Percentiles rank a stretch among this genome's conserved stretches.
Conservation (phyloP, 37 sponge, comb jelly and placozoan species). For the Cliona cf. orientalis region DNA sequence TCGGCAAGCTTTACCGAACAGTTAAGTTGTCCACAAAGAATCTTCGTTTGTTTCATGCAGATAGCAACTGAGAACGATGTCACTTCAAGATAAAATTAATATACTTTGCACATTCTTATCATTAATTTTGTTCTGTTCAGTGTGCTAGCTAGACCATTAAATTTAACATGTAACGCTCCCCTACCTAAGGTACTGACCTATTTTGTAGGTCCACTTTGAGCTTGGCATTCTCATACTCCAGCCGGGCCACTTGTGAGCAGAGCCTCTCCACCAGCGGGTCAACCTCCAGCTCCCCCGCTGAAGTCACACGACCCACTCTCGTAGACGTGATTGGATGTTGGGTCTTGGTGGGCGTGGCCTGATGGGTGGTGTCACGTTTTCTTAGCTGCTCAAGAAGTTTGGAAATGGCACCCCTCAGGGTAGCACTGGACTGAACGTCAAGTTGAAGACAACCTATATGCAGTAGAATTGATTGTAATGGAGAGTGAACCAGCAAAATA, state of each 20-base stretch:
- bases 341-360: background rate
- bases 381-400: conserved; percentile 1
- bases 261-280: background rate
- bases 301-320: background rate
- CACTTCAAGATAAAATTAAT: too few species aligned
- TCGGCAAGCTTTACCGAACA: too few species aligned
- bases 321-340: background rate
- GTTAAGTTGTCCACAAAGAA: too few species aligned
- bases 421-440: background rate
- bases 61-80: too few species aligned
- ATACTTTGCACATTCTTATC: too few species aligned
- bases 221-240: conserved; percentile 54
- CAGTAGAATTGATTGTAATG: background rate
- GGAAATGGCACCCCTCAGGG: background rate
- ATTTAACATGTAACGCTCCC: background rate
- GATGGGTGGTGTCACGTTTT: background rate
- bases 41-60: too few species aligned
- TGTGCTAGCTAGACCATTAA: too few species aligned
- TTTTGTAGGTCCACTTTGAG: conserved; percentile 57
- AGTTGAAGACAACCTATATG: background rate
- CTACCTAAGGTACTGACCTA: conserved; percentile 35
- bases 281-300: background rate
- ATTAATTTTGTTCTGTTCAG: too few species aligned
- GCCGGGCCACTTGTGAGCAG: background rate
- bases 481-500: too few species aligned